Base-by-base conservation (phyloP, 2,797 vertebrate species). In the Serranus cabrilla region DNA sequence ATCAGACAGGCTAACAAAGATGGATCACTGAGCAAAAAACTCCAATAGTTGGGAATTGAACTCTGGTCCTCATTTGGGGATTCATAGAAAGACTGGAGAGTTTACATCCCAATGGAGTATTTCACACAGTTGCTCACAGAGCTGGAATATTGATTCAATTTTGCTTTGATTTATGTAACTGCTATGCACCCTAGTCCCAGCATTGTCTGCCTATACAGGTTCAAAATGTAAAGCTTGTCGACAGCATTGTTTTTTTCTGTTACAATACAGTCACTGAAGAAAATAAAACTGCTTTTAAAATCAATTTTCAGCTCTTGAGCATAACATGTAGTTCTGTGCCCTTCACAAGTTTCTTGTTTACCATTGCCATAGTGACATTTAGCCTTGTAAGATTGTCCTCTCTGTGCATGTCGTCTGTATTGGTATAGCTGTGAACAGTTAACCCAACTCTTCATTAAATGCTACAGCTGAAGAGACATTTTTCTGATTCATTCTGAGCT, bases 81-180 rank as follows among this genome's bases (percentile, higher is more conserved):
- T 78, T 83, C 61, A 57, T 6, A 49, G 68, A 54, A 69, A 23
- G 45, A 61, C 31, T 51, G 69, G 55, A 65, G 69, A 47, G 74
- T 76, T 71, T 50, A 65, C 66, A 63, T 86, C 78, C 81, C 79
- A 40, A 1, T 37, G 50, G 83, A 71, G 43, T 55, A 10, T 78
- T 68, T 71, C 55, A 63, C 74, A 63, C 27, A 40, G 74, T 54
- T 52, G 68, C 52, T 80, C 58, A 58, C 51, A 51, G 61, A 72
- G 50, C 67, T 60, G 60, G 37, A 68, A 72, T 90, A 92, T 90
- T 85, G 87, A 90, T 91, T 80, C 17, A 25, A 37, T 81, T 82
- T 76, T 74, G 47, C 79, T 86, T 80, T 90, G 87, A 90, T 90
- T 88, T 83, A 89, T 89, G 76, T 45, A 80, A 84, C 81, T 63